These are phyloP conservation scores for Tholera decimalis DNA, from an alignment of 2,888 invertebrate species.

Conservation along the genomic window DNA sequence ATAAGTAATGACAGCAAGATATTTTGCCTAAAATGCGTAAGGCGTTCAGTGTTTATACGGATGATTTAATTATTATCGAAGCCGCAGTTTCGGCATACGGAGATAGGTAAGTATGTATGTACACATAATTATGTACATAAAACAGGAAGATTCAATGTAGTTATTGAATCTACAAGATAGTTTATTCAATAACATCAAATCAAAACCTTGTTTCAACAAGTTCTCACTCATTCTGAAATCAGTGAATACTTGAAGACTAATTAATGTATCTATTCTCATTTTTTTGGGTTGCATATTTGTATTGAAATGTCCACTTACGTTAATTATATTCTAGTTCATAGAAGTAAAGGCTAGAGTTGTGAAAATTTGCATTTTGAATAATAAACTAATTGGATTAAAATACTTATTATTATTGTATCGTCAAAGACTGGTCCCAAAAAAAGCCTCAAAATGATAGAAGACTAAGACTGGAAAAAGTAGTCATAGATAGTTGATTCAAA, in stretches of 20 bases:
- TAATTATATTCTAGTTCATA: neutral
- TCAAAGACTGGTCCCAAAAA: neutral
- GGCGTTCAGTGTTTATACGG: too few relatives aligned
- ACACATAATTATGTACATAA: neutral
- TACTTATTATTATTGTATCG: neutral
- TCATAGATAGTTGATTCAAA: too few relatives aligned
- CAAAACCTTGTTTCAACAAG: neutral
- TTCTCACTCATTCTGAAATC: neutral
- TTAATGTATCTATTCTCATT: neutral
- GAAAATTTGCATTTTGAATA: neutral
- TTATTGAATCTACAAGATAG: conserved; percentile 1
- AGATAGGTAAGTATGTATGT: too few relatives aligned
- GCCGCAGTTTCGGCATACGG: neutral
- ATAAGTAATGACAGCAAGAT: too few relatives aligned
- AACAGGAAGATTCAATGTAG: conserved; percentile 5
- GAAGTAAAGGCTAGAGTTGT: neutral
- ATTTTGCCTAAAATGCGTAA: too few relatives aligned
- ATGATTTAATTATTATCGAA: neutral
- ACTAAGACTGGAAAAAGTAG: too few relatives aligned
- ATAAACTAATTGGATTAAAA: neutral
- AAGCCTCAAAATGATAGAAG: too few relatives aligned
- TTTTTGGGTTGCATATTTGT: neutral
- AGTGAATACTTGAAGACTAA: neutral
- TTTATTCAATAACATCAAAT: neutral
- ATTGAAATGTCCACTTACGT: neutral